Evolutionary conservation across 1,140 invertebrate genomes (phyloP), one percentile per base, ranked within the genome.

Genomic region (Cotesia glomerata): DNA sequence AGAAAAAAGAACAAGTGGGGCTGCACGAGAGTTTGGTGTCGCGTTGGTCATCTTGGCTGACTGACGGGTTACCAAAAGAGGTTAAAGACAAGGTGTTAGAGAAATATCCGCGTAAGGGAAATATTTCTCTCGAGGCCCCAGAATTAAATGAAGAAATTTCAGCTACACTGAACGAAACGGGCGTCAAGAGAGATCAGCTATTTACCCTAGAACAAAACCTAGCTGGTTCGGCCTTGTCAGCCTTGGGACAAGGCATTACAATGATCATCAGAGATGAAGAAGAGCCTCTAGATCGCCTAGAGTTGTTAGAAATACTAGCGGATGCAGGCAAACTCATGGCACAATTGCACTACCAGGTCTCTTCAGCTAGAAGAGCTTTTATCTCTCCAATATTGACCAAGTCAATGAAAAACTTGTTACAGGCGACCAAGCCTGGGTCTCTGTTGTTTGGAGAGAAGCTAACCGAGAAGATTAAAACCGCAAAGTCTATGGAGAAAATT

Each of bases 201-300:
- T 69, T 69, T 36, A 34, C 5, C 3, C 5, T 16, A 14, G n/a
- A 26, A 14, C 66, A 58, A 32, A 56, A 69, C 5, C 32, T 69
- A 34, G 32, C 32, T 58, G 66, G 54, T 9, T 69, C 66, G 8
- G 66, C 66, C 7, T 35, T 69, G 34, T 56, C 51, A 69, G 66
- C 66, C 32, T 13, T 56, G 35, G 51, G 26, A 34, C 16, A n/a
- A 35, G 66, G n/a, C 32, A 36, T 69, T 36, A 56, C 18, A 13
- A 18, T 69, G 66, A 58, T 69, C n/a, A 3, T 69, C 1, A 69
- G 18, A 8, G 51, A 56, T 13, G 34, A 58, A 58, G 16, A 36
- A 58, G 52, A 69, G 0, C 13, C 34, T 14, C 18, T 69, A 35
- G 66, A 69, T 56, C 14, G n/a, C 51, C 11, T 69, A 35, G 66